phyloP scores from a whole-genome alignment of 2,888 invertebrate genomes.

The Crematogaster levior region DNA sequence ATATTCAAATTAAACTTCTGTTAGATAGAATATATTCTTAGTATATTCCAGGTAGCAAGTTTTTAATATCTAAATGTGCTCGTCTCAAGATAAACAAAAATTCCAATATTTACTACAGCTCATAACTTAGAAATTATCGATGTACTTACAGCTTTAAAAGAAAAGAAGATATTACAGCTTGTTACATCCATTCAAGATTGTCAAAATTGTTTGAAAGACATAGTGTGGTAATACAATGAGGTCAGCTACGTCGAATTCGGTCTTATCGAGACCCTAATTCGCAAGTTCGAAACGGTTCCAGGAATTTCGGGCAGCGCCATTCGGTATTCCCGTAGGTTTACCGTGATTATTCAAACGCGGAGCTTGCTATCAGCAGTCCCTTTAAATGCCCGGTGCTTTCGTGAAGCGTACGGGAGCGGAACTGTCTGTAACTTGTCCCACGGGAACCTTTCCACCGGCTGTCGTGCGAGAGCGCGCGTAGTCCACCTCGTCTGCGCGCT shows the following conservation, averaged over 20 bases:
- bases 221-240: neutral
- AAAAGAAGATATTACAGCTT: neutral
- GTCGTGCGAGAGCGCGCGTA: constrained; percentile 33
- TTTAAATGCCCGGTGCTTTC: constrained; percentile 48
- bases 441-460: constrained; percentile 43
- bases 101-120: neutral
- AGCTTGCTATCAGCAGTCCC: constrained; percentile 49
- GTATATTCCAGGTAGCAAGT: neutral
- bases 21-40: neutral
- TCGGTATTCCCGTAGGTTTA: constrained; percentile 49
- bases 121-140: neutral
- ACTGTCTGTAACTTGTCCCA: constrained; percentile 55
- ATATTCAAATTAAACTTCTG: neutral
- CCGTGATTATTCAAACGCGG: constrained; percentile 53
- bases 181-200: neutral
- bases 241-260: constrained; percentile 27
- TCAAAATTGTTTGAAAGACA: constrained; percentile 9
- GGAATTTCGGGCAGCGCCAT: constrained; percentile 37
- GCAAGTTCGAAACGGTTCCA: constrained; percentile 32
- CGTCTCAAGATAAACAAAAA: neutral
- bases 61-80: neutral
- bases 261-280: constrained; percentile 38
- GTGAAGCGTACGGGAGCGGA: constrained; percentile 36
- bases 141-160: neutral
- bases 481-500: constrained; percentile 47